phyloP scores from a whole-genome alignment of 2,797 vertebrate genomes.

The Heteromormyrus szaboi region DNA sequence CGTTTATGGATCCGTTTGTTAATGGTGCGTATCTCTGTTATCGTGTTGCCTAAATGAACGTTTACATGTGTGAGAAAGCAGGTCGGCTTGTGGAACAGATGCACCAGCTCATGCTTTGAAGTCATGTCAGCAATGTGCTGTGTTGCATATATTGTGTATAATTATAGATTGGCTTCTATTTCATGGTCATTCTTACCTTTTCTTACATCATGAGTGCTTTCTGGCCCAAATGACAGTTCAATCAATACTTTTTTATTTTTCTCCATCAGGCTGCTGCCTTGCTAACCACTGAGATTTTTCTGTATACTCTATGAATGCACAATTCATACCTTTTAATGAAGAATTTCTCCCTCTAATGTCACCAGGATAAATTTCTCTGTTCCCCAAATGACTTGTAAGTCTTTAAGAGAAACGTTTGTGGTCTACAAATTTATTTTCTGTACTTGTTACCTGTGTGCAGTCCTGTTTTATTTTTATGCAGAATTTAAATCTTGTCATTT shows the following conservation, averaged over 20 bases:
- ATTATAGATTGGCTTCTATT: conserved; percentile 35
- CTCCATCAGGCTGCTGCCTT: neutral
- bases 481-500: neutral
- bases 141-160: conserved; percentile 17
- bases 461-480: neutral
- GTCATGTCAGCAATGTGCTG: conserved; percentile 2
- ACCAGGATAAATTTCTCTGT: neutral
- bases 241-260: neutral
- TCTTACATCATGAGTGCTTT: neutral
- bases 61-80: neutral
- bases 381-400: neutral
- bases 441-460: neutral
- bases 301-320: neutral
- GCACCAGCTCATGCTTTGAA: neutral
- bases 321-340: neutral
- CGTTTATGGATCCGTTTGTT: neutral
- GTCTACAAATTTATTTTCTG: neutral
- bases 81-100: neutral
- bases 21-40: neutral
- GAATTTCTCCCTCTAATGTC: neutral
- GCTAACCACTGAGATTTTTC: neutral
- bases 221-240: neutral
- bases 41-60: neutral
- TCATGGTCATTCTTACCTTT: neutral
- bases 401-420: neutral